phyloP scores from a whole-genome alignment of 2,113 vertebrate species.

The Zootoca vivipara region DNA sequence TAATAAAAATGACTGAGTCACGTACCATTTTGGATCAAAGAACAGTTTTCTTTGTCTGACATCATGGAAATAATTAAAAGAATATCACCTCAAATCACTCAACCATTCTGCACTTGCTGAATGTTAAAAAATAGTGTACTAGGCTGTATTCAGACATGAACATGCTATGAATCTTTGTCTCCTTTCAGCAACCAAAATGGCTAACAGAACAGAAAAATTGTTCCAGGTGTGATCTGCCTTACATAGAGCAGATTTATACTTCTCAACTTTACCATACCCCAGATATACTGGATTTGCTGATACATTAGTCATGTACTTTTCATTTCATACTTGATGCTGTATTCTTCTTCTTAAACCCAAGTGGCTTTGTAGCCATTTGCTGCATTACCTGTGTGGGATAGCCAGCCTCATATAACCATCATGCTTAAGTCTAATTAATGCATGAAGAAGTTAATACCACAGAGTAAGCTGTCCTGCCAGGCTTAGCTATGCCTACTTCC shows the following conservation, averaged over 20 bases:
- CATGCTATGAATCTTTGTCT: background rate
- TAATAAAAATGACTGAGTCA: conserved; percentile 40
- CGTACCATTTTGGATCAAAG: conserved; percentile 36
- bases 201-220: background rate
- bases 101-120: background rate
- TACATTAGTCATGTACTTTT: background rate
- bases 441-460: too few species aligned
- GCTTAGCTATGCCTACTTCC: too few species aligned
- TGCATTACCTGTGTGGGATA: background rate
- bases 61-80: conserved; percentile 17
- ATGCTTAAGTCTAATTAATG: too few species aligned
- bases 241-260: background rate
- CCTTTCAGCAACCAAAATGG: background rate
- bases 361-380: background rate
- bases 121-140: background rate
- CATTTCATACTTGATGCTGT: background rate
- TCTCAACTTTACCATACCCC: background rate
- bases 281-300: background rate
- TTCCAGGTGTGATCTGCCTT: background rate
- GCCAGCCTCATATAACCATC: too few species aligned
- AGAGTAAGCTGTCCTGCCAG: too few species aligned
- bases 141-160: background rate
- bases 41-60: background rate
- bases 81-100: background rate
- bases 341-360: background rate